Evolutionary conservation across 2,888 invertebrate species (phyloP).

Genomic region (Cryptophagus acutangulus): DNA sequence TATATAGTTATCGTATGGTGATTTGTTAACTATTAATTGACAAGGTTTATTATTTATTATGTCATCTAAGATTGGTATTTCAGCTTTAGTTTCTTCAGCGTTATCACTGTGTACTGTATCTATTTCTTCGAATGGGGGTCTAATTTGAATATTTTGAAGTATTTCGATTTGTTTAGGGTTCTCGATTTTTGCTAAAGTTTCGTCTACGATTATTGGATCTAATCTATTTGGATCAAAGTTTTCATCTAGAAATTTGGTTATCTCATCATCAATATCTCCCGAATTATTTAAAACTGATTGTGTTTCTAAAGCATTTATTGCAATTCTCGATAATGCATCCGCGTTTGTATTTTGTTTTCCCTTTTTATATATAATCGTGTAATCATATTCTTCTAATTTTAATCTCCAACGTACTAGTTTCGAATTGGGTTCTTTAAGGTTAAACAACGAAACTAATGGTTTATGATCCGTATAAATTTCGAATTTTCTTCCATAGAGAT

Average conservation of each 20-base stretch:
- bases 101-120: no score
- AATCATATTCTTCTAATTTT: conserved; percentile 18
- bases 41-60: no score
- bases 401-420: conserved; percentile 17
- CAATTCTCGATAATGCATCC: conserved; percentile 14
- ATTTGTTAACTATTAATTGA: no score
- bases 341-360: conserved; percentile 16
- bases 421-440: conserved; percentile 20
- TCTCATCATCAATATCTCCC: neutral
- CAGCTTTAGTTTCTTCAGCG: no score
- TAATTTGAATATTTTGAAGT: no score
- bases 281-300: neutral
- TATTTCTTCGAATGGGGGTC: no score
- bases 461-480: conserved; percentile 30
- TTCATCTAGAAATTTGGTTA: no score
- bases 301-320: conserved; percentile 5
- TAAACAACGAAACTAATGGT: conserved; percentile 25
- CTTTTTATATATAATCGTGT: conserved; percentile 16
- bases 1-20: no score
- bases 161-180: neutral
- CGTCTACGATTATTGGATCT: neutral
- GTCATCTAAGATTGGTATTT: no score
- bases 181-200: neutral
- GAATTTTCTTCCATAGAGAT: conserved; percentile 27
- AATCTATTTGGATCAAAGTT: no score